Base-by-base conservation (phyloP, 2,797 vertebrate species). In the Pteropus rufus region DNA sequence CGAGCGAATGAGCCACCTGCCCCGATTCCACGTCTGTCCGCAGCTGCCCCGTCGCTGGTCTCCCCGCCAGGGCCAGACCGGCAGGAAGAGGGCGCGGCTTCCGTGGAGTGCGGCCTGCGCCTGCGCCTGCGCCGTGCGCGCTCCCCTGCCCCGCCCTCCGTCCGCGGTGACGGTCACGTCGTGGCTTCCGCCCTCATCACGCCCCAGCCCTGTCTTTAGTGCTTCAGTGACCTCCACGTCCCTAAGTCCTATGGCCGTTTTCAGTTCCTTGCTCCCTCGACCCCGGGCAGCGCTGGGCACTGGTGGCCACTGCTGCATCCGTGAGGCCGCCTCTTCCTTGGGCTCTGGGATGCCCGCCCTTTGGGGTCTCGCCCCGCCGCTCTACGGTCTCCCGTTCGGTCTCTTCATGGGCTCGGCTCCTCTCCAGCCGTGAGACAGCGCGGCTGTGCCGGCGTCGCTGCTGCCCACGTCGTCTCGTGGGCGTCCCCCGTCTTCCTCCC, bases 151-250 rank as follows among this genome's bases (percentile, higher is more conserved):
- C 14, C 1, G 14, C 46, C 46, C 46, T 49, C 46, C 31, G 15
- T 36, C 52, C 24, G 18, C 73, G 39, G 7, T 0, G 52, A 83
- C 0, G 29, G 31, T 31, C 44, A 9, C 0, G 0, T 7, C 9
- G 14, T 26, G 49, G 1, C 3, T 39, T 93, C 39, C 31, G 14
- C n/a, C 41, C 52, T 62, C 15, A 10, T 54, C 56, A 5, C 67
- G 73, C 19, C 54, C 72, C 36, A 62, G 29, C 21, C 69, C 5
- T 21, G 14, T 26, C 19, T 24, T 58, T 52, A 21, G 14, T 70
- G 82, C 52, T 31, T 46, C n/a, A 46, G 14, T 54, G 36, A 34
- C n/a, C 36, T 88, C 72, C 23, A 0, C 24, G 79, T 39, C 21
- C n/a, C 67, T 54, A 52, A 39, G 60, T 10, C 26, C 67, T 56